Evolutionary conservation across 2,113 vertebrate genomes (phyloP).

Genomic region (Chunga burmeisteri): DNA sequence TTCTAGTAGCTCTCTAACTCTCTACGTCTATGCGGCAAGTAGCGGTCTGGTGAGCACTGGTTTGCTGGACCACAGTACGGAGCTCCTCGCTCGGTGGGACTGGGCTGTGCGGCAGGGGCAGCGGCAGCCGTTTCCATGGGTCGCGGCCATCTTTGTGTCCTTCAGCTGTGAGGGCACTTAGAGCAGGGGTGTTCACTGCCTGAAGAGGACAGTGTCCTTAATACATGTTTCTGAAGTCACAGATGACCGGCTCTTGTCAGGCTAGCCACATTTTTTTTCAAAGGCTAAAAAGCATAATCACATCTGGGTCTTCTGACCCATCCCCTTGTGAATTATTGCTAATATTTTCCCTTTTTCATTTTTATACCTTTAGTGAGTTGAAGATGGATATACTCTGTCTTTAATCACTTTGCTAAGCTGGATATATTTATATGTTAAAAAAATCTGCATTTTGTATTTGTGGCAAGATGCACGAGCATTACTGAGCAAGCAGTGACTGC

Average conservation of each 20-base stretch:
- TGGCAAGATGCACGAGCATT: background rate
- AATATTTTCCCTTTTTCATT: constrained; percentile 18
- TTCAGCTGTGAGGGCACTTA: background rate
- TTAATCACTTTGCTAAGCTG: constrained; percentile 40
- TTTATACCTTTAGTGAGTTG: background rate
- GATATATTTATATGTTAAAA: constrained; percentile 11
- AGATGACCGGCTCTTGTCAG: background rate
- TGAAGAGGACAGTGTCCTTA: background rate
- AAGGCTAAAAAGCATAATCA: background rate
- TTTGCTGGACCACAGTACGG: accelerated
- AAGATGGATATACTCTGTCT: background rate
- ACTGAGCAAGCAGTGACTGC: constrained; percentile 8
- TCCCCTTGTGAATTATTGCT: background rate
- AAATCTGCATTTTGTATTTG: constrained; percentile 38
- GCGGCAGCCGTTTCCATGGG: background rate
- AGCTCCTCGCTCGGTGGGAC: accelerated
- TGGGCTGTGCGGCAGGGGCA: background rate
- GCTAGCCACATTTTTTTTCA: background rate
- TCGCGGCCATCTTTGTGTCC: accelerated
- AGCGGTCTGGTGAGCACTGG: accelerated
- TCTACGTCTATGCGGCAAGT: accelerated
- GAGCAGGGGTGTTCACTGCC: background rate
- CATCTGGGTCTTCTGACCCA: background rate
- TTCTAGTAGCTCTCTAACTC: background rate
- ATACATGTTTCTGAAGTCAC: background rate